Evolutionary conservation across 2,888 invertebrate genomes (phyloP).

Genomic region (Diplazon laetatorius): DNA sequence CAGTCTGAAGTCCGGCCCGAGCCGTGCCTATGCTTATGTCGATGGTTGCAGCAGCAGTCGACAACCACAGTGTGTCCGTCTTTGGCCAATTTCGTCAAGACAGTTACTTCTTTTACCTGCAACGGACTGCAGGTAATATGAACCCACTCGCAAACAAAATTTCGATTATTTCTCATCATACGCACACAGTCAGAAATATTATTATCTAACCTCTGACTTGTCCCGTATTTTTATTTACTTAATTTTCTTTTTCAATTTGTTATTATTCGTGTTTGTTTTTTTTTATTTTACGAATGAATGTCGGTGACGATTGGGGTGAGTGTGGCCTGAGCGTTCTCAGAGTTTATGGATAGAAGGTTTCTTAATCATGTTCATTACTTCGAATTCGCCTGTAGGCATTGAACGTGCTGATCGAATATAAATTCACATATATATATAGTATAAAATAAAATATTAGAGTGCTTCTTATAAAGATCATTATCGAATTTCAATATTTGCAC

Average conservation of each 20-base stretch:
- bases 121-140: background rate
- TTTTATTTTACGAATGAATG: background rate
- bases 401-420: background rate
- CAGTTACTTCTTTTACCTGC: slow-evolving; percentile 34
- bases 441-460: too few species aligned
- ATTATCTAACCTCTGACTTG: background rate
- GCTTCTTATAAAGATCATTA: too few species aligned
- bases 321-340: slow-evolving; percentile 26
- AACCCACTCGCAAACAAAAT: background rate
- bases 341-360: background rate
- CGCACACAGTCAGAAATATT: slow-evolving; percentile 21
- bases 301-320: slow-evolving; percentile 7
- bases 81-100: slow-evolving; percentile 52
- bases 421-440: too few species aligned
- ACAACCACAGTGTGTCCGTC: slow-evolving; percentile 35
- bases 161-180: slow-evolving; percentile 39
- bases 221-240: too few species aligned
- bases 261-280: background rate
- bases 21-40: background rate
- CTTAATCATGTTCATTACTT: slow-evolving; percentile 43
- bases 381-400: slow-evolving; percentile 31
- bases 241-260: background rate
- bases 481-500: too few species aligned
- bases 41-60: slow-evolving; percentile 26
- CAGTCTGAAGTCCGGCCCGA: background rate